phyloP scores from a whole-genome alignment of 2,888 invertebrate genomes.

The Agriopis leucophaearia region DNA sequence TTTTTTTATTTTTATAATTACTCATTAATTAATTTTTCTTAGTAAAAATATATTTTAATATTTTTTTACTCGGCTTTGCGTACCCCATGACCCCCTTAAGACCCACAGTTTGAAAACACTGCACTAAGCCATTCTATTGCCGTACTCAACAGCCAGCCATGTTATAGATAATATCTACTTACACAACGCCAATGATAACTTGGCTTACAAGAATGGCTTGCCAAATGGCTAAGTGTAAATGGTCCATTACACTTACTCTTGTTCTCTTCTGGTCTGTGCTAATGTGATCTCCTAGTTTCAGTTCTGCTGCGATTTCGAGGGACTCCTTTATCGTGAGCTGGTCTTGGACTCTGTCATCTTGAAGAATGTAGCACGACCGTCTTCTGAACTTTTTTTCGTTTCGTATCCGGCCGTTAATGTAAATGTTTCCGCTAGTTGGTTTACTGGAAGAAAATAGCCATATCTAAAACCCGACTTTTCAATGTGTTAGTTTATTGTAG shows the following conservation, averaged over 20 bases:
- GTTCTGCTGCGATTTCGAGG: conserved; percentile 94
- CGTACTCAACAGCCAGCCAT: no score
- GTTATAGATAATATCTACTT: no score
- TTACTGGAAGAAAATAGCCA: conserved; percentile 63
- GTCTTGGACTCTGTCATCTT: conserved; percentile 93
- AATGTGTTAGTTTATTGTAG: neutral
- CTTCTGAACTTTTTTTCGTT: conserved; percentile 90
- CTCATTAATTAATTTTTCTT: no score
- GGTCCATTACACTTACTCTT: conserved; percentile 85
- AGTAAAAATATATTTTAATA: no score
- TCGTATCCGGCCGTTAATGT: conserved; percentile 90
- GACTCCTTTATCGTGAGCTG: conserved; percentile 94
- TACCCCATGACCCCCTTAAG: no score
- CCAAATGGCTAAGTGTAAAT: neutral
- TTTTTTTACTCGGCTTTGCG: no score
- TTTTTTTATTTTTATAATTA: no score
- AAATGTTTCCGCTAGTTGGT: conserved; percentile 88
- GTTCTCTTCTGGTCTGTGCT: conserved; percentile 87
- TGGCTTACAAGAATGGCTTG: no score
- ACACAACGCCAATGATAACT: no score
- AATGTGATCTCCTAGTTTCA: conserved; percentile 91
- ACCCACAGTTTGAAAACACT: no score
- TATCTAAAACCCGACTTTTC: neutral
- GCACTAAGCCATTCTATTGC: no score
- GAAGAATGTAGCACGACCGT: conserved; percentile 96